A percentile compares a stretch with the other conserved stretches of the same genome.
These are phyloP conservation scores for Thunnus thynnus DNA, from an alignment of 2,113 vertebrate species.

Conservation along the genomic window DNA sequence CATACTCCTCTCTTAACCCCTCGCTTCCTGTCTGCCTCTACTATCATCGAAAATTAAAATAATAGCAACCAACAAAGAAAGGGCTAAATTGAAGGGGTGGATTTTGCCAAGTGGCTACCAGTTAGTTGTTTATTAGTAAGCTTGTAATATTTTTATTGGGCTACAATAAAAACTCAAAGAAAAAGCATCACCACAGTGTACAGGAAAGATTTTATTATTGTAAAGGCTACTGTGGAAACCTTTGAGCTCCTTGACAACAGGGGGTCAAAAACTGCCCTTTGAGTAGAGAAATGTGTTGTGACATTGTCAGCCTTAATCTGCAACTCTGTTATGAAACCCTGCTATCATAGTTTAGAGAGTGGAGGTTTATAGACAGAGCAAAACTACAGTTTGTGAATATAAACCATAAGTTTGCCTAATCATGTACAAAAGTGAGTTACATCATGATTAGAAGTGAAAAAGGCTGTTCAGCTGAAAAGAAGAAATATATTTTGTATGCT, in stretches of 20 bases:
- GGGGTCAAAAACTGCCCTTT: constrained; percentile 75
- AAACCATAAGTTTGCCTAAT: background rate
- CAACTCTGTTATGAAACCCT: constrained; percentile 29
- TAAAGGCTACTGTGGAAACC: constrained; percentile 38
- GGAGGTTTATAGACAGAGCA: background rate
- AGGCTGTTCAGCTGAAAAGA: background rate
- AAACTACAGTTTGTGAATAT: background rate
- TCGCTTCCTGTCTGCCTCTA: too few species aligned
- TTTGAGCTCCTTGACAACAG: constrained; percentile 61
- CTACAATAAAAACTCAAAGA: background rate
- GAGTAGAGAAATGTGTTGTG: constrained; percentile 72
- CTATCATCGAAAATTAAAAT: too few species aligned
- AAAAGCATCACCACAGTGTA: background rate
- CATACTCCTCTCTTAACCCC: too few species aligned
- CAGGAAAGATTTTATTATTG: constrained; percentile 4
- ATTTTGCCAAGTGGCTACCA: background rate
- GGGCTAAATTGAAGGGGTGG: too few species aligned
- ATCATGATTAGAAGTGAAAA: background rate
- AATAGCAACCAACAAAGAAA: too few species aligned
- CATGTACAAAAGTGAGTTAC: background rate
- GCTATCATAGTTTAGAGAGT: constrained; percentile 40
- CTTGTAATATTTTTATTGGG: background rate
- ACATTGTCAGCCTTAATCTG: constrained; percentile 75
- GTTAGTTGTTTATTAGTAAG: background rate
- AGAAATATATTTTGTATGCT: background rate